Base-by-base conservation (phyloP, 1,140 invertebrate species). In the Cydia fagiglandana region DNA sequence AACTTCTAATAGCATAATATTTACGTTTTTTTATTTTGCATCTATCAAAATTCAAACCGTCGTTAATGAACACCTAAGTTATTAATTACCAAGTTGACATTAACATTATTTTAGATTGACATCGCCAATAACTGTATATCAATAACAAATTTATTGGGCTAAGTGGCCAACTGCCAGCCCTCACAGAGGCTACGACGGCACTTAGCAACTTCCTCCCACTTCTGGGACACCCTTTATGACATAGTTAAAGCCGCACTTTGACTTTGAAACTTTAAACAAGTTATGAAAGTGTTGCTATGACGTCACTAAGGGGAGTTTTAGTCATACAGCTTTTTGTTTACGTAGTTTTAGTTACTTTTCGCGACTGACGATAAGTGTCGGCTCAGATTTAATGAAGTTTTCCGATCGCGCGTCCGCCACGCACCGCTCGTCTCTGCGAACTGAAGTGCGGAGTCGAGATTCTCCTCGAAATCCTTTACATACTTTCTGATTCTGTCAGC, bases 351-450 rank as follows among this genome's bases (percentile, higher is more conserved):
- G 15, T 24, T 70, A 70, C 64, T 70, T 70, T 45, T 38, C 30
- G 10, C 34, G n/a, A 47, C 7, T 0, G 30, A 20, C 24, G 47
- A 50, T 34, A n/a, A 70, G 38, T 70, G 9, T 70, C 2, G 34
- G 17, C 30, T 45, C 10, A 28, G 0, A 17, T 41, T 61, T 2
- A 2, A 9, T 20, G 20, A 17, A 17, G 64, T 34, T 68, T 45
- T 10, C 28, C 34, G 66, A 70, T 70, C 34, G 66, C n/a, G 34
- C 77, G 79, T 78, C 30, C 75, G 73, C 64, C 30, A n/a, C 41
- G 68, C 45, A 12, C 73, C 73, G 74, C 34, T 75, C 61, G 73
- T 73, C 77, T 77, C 74, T 74, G 73, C 74, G 73, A 66, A 80
- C 79, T 80, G 77, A 78, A 77, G 64, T 75, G 64, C 64, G 20